Evolutionary conservation across 1,140 invertebrate genomes (phyloP), one percentile per base, ranked within the genome.

Genomic region (Carposina sasakii): DNA sequence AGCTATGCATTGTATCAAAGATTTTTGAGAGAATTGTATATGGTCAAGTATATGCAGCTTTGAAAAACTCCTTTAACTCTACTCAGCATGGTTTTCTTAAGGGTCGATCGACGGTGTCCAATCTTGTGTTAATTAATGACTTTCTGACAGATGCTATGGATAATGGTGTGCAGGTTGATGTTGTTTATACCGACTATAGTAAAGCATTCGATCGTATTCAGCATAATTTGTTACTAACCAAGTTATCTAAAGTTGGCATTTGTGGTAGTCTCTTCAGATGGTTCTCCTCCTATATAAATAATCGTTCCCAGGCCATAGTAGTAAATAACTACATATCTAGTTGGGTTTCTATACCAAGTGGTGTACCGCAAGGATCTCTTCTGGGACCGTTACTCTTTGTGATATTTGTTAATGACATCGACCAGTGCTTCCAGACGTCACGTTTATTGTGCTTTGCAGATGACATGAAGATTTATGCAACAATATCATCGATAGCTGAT

Each of bases 111-210:
- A 57, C 46, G 24, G 37, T 17, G 0, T 52, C 40, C 9, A 58
- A 59, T 30, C 30, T 58, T n/a, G 13, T 54, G 1, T 9, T 62
- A 2, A 50, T 42, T 33, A 20, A 17, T 31, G 48, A 52, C 10
- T 49, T 20, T 34, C 6, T 63, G 22, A 41, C 53, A 3, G 2
- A 43, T 6, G 1, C 17, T 10, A 63, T 61, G 54, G 55, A 60
- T 0, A 23, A 26, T 8, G 19, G 22, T 20, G 24, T 22, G 9
- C 63, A 67, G 41, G 63, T 70, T 12, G 63, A 68, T 43, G 53
- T 60, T 1, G 49, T 68, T 15, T 66, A 68, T 26, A 68, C 57
- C 2, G 69, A 72, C 43, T 70, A 67, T 36, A 52, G 51, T 13
- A 72, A 69, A 31, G 54, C 52, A 5, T 69, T 61, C 19, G 60